Conservation (phyloP, 2,888 invertebrate genomes). For the Bombylius discolor region DNA sequence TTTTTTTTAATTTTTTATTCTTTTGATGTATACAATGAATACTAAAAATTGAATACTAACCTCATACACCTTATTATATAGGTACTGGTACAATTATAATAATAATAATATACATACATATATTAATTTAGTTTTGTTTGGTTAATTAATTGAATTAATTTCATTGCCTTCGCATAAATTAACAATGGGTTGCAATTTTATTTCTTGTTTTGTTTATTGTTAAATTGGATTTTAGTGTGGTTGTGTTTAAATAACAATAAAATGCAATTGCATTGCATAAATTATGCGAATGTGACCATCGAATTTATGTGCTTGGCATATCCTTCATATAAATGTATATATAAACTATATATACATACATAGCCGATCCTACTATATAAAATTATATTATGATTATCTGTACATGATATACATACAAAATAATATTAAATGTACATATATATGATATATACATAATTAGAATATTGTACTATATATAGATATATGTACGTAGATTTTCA, state of each 20-base stretch:
- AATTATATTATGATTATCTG: too few relatives aligned
- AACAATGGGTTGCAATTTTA: not conserved
- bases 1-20: too few relatives aligned
- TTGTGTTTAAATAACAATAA: conserved; percentile 8
- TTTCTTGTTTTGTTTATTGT: not conserved
- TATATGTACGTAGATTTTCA: not conserved
- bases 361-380: too few relatives aligned
- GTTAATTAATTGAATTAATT: conserved; percentile 7
- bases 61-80: too few relatives aligned
- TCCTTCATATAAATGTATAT: conserved; percentile 22
- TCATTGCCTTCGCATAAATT: conserved; percentile 5
- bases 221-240: not conserved
- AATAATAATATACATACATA: not conserved
- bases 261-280: conserved; percentile 11
- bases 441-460: not conserved
- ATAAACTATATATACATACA: not conserved
- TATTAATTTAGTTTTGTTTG: conserved; percentile 5
- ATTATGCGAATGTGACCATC: conserved; percentile 9
- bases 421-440: too few relatives aligned
- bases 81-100: too few relatives aligned
- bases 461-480: too few relatives aligned
- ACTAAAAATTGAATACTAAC: too few relatives aligned
- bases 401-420: not conserved
- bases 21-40: too few relatives aligned
- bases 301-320: conserved; percentile 6